Evolutionary conservation across 2,888 invertebrate genomes (phyloP).

Genomic region (Eilema griseolum): DNA sequence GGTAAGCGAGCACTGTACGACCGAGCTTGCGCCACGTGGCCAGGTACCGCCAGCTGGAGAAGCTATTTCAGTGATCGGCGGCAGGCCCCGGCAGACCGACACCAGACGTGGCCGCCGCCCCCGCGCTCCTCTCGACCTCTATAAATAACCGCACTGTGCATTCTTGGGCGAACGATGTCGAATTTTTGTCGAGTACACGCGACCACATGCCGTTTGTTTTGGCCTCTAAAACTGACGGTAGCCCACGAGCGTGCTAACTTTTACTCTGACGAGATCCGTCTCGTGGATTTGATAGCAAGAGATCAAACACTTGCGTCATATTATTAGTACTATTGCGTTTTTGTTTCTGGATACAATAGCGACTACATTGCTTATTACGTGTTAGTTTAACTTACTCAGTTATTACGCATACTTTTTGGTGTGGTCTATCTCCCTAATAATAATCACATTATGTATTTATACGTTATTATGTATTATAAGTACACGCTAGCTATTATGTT

Average conservation of each 20-base stretch:
- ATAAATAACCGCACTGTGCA: slow-evolving; percentile 85
- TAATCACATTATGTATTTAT: too few species aligned
- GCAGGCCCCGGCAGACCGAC: slow-evolving; percentile 89
- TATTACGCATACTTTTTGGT: background rate
- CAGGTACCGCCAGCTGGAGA: slow-evolving; percentile 85
- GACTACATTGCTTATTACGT: background rate
- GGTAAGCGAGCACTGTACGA: slow-evolving; percentile 63
- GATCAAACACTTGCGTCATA: background rate
- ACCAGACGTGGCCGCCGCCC: slow-evolving; percentile 86
- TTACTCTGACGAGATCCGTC: slow-evolving; percentile 30
- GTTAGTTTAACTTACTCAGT: background rate
- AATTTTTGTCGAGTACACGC: slow-evolving; percentile 88
- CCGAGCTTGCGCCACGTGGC: slow-evolving; percentile 77
- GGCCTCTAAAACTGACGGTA: slow-evolving; percentile 68
- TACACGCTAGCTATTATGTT: background rate
- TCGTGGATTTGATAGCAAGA: slow-evolving; percentile 21
- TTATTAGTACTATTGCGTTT: background rate
- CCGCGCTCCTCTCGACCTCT: slow-evolving; percentile 85
- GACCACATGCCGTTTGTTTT: slow-evolving; percentile 85
- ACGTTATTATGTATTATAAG: too few species aligned
- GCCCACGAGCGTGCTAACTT: slow-evolving; percentile 28
- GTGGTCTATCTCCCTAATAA: background rate
- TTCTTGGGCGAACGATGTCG: slow-evolving; percentile 87
- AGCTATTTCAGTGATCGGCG: slow-evolving; percentile 87
- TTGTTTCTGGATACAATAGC: background rate